Percentiles rank a stretch among this genome's conserved stretches.
These are phyloP conservation scores for Alviniconcha marisindica DNA, from an alignment of 1,140 invertebrate genomes.

Conservation along the genomic window DNA sequence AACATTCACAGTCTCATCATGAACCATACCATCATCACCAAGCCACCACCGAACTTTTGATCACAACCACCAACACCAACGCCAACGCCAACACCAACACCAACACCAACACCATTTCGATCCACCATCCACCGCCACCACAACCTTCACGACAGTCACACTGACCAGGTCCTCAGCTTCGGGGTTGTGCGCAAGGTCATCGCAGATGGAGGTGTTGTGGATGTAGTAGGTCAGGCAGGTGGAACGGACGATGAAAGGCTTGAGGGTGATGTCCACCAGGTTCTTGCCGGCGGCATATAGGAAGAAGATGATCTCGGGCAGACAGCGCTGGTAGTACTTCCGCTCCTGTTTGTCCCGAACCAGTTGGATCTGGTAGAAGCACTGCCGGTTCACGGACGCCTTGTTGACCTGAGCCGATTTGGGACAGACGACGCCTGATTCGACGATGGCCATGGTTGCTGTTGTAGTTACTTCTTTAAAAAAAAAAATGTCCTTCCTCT, in stretches of 20 bases:
- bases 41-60: too few species aligned
- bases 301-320: constrained; percentile 36
- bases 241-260: constrained; percentile 36
- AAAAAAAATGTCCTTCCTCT: not conserved
- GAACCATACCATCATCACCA: too few species aligned
- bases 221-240: constrained; percentile 20
- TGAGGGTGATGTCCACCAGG: constrained; percentile 38
- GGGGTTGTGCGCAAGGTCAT: not conserved
- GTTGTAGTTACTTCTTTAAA: not conserved
- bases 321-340: constrained; percentile 33
- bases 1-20: too few species aligned
- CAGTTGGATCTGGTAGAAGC: constrained; percentile 35
- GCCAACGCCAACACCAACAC: too few species aligned
- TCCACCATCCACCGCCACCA: too few species aligned
- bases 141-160: too few species aligned
- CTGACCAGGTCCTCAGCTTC: constrained; percentile 29
- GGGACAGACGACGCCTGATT: not conserved
- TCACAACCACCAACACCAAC: too few species aligned
- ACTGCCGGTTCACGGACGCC: constrained; percentile 17
- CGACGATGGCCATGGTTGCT: constrained; percentile 25
- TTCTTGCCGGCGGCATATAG: constrained; percentile 36
- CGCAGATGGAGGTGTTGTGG: constrained; percentile 1
- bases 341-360: constrained; percentile 22
- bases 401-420: constrained; percentile 3
- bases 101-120: too few species aligned